Base-by-base conservation (phyloP, 2,113 vertebrate species). In the Oryzias curvinotus region DNA sequence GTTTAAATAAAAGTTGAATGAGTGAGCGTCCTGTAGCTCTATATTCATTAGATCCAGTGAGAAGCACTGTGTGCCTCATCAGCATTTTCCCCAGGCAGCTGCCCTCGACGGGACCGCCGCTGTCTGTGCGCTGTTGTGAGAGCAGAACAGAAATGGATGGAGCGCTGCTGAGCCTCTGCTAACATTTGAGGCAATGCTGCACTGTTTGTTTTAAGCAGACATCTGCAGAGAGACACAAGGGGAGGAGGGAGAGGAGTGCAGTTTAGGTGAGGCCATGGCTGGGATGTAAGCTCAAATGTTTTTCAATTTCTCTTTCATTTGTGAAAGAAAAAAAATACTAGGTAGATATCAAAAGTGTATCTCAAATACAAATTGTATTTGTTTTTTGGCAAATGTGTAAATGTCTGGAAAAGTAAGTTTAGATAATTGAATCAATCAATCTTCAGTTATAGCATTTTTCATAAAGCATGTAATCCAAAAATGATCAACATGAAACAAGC, bases 61-160 rank as follows among this genome's bases (percentile, higher is more conserved):
- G 72, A 48, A 78, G 68, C 79, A 77, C 57, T 67, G 65, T 68
- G 72, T 83, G 81, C 80, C 57, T 73, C 65, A 68, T 88, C 86
- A 86, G 86, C 86, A 84, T 73, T 73, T 82, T 86, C 77, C 64
- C 74, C 71, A 71, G 67, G 69, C 82, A 65, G 57, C 56, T 78
- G 76, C 75, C 75, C 70, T 65, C 41, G 25, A 56, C 54, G 4
- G 21, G 68, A n/a, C 21, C 21, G 21, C 62, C 3, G 65, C 73
- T 76, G 78, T 87, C 77, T 81, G 56, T n/a, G 48, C 42, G 74
- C 46, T 55, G 60, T 54, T 58, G 62, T 36, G 48, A 30, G 59
- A 64, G 49, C 30, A 56, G 46, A 69, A 57, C 71, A 65, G 62
- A 75, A 83, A 74, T 70, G 63, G 83, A 80, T 82, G 79, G 50